A percentile compares a stretch with the other conserved stretches of the same genome.
These are phyloP conservation scores for Hydrotaea cyrtoneurina DNA, from an alignment of 2,888 invertebrate genomes.

Conservation along the genomic window DNA sequence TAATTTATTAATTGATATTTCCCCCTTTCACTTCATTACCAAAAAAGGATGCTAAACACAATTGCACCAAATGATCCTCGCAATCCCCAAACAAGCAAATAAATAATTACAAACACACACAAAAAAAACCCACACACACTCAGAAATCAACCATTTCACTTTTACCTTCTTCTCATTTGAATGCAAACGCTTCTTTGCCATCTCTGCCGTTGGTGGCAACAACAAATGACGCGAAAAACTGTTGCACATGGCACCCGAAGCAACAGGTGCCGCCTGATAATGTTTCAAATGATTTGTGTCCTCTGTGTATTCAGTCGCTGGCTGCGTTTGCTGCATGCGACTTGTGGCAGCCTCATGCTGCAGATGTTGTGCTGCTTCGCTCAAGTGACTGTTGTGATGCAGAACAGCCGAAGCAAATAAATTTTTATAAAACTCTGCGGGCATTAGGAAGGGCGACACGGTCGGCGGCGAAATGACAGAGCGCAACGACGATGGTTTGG, in stretches of 20 bases:
- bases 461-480: not conserved
- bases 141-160: not conserved
- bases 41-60: too few relatives aligned
- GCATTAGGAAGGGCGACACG: slow-evolving; percentile 84
- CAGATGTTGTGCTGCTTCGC: slow-evolving; percentile 54
- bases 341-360: slow-evolving; percentile 38
- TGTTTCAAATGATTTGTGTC: slow-evolving; percentile 49
- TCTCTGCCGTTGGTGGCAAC: slow-evolving; percentile 79
- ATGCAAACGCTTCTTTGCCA: slow-evolving; percentile 69
- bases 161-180: slow-evolving; percentile 68
- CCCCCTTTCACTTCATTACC: too few relatives aligned
- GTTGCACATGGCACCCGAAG: slow-evolving; percentile 23
- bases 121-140: not conserved
- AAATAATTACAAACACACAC: slow-evolving; percentile 29
- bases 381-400: slow-evolving; percentile 80
- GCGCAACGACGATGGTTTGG: not conserved
- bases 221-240: slow-evolving; percentile 82
- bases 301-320: slow-evolving; percentile 34
- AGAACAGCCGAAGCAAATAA: slow-evolving; percentile 87
- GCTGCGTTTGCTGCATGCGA: slow-evolving; percentile 25
- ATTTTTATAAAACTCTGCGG: slow-evolving; percentile 90
- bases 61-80: not conserved
- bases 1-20: too few relatives aligned
- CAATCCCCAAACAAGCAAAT: not conserved
- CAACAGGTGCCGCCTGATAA: slow-evolving; percentile 25